phyloP scores from a whole-genome alignment of 2,113 vertebrate genomes.

The Pyrgilauda ruficollis region DNA sequence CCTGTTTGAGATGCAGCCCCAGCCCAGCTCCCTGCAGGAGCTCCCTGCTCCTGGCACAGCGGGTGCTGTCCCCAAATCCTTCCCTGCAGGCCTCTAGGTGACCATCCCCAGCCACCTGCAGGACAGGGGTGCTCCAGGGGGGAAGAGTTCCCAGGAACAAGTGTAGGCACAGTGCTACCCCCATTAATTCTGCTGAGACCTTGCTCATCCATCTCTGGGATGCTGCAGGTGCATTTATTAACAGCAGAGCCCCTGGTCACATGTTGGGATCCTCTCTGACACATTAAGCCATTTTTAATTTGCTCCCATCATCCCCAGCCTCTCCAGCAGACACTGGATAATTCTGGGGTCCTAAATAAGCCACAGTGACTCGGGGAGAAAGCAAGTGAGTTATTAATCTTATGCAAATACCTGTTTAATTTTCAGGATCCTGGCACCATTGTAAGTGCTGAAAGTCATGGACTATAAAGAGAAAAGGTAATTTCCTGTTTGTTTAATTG shows the following conservation, averaged over 20 bases:
- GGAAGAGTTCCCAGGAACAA: background rate
- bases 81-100: background rate
- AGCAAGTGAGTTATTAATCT: conserved; percentile 28
- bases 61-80: background rate
- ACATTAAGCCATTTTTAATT: conserved; percentile 71
- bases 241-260: background rate
- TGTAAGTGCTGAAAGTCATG: conserved; percentile 28
- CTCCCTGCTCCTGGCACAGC: background rate
- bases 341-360: conserved; percentile 41
- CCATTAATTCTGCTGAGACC: conserved; percentile 3
- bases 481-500: conserved; percentile 71
- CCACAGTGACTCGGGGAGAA: background rate
- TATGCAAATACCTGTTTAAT: conserved; percentile 47
- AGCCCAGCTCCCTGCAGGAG: background rate
- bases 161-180: background rate
- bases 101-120: background rate
- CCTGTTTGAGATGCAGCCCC: background rate
- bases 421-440: conserved; percentile 14
- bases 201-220: conserved; percentile 35
- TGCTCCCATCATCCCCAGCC: conserved; percentile 30
- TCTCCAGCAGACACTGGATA: conserved; percentile 37
- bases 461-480: conserved; percentile 29
- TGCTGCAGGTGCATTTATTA: conserved; percentile 62
- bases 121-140: background rate
- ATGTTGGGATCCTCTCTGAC: conserved; percentile 58